Conservation (phyloP, 2,797 vertebrate genomes). For the Paramormyrops hopkinsi region DNA sequence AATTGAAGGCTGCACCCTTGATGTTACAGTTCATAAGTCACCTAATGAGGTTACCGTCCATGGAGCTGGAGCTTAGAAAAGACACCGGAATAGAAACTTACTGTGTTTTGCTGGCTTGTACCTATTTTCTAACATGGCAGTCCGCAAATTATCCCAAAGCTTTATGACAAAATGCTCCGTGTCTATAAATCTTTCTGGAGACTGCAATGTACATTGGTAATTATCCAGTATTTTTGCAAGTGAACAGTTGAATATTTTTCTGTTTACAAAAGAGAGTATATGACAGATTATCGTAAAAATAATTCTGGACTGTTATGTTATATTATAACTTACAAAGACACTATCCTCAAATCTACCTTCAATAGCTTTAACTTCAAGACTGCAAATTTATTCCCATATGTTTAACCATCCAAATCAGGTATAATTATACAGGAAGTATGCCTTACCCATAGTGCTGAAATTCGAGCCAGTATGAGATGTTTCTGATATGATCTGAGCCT, state of each 20-base stretch:
- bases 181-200: slow-evolving; percentile 14
- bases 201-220: slow-evolving; percentile 31
- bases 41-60: neutral
- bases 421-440: neutral
- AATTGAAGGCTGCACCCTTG: neutral
- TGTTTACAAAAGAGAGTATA: slow-evolving; percentile 5
- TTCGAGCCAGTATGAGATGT: slow-evolving; percentile 33
- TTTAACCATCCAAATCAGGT: neutral
- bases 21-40: neutral
- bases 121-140: neutral
- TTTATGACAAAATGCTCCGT: neutral
- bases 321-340: neutral
- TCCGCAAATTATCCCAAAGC: slow-evolving; percentile 1
- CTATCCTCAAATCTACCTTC: neutral
- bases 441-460: slow-evolving; percentile 18
- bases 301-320: neutral
- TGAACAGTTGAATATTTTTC: slow-evolving; percentile 28
- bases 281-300: neutral
- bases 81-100: slow-evolving; percentile 36
- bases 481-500: neutral
- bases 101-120: slow-evolving; percentile 36
- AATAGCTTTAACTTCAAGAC: neutral
- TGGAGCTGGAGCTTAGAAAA: neutral
- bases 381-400: neutral
- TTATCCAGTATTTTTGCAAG: slow-evolving; percentile 23